phyloP scores from a whole-genome alignment of 2,888 invertebrate genomes.

The Stratiomys singularior region DNA sequence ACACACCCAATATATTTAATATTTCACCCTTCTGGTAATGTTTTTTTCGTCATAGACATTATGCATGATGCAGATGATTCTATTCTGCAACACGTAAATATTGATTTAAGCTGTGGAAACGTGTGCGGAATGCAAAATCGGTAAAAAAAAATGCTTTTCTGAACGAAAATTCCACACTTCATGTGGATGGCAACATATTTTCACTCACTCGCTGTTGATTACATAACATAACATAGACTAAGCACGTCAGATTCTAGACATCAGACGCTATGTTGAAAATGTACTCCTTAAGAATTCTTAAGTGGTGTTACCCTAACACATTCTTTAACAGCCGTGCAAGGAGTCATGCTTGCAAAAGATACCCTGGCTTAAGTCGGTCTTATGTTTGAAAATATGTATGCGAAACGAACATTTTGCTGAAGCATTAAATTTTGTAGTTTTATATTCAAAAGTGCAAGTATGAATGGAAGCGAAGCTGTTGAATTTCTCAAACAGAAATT shows the following conservation, averaged over 20 bases:
- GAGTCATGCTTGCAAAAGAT: background rate
- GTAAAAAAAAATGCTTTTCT: background rate
- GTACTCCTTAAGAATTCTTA: constrained; percentile 16
- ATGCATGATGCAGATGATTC: background rate
- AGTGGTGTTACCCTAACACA: background rate
- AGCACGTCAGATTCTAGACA: background rate
- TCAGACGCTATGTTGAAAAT: background rate
- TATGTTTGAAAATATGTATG: background rate
- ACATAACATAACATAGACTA: background rate
- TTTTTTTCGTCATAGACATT: too few species aligned
- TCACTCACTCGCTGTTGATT: background rate
- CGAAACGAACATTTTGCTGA: background rate
- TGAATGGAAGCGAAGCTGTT: background rate
- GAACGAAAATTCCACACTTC: background rate
- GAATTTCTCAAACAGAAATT: background rate
- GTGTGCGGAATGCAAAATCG: background rate
- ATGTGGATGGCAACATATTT: background rate
- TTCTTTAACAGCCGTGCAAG: background rate
- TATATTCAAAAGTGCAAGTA: background rate
- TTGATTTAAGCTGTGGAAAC: constrained; percentile 11
- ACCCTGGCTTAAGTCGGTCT: background rate
- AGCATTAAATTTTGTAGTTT: constrained; percentile 9
- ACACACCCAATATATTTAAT: too few species aligned
- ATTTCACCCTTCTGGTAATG: too few species aligned
- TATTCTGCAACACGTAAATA: constrained; percentile 16